Evolutionary conservation across 1,140 invertebrate species (phyloP), one percentile per base, ranked within the genome.

Genomic region (Eubasilissa regina): DNA sequence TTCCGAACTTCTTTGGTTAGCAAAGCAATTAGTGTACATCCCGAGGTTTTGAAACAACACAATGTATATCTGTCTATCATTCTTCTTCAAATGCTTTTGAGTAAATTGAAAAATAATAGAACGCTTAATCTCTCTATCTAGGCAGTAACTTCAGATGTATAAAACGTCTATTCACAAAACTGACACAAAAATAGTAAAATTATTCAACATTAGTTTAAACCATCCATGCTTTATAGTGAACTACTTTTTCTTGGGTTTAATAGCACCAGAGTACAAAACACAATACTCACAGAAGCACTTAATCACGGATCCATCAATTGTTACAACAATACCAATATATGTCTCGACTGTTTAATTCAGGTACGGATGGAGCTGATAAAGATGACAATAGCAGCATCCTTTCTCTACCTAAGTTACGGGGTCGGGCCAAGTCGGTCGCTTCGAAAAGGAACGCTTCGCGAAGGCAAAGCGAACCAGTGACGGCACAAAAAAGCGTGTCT

Each of bases 361-460:
- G 87, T 87, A 87, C 85, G 88, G 87, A 87, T 89, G 85, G 86
- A 89, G 89, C 88, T 89, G 89, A 89, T 89, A 89, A 75, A 60
- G 79, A 80, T 6, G 77, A 81, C 21, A 73, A 56, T 35, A 79
- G 66, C 47, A 83, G 81, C 58, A 17, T 80, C 17, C 47, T 80
- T 83, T 84, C 83, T 84, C 83, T 84, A 75, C 80, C 81, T 83
- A 81, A 88, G 86, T 85, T 86, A 84, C 80, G 87, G 85, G 73
- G 77, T 35, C 51, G 82, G 45, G 80, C 79, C 13, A 79, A 79
- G 58, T 80, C 80, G 85, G 84, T 85, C 84, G 66, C 86, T 85
- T 68, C 83, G 85, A 75, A 85, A 85, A 80, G 86, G 74, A 84
- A 86, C 62, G 86, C 88, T 64, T 85, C 85, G 53, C 85, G 88